Evolutionary conservation across 2,797 vertebrate species (phyloP).

Genomic region (Falco naumanni): DNA sequence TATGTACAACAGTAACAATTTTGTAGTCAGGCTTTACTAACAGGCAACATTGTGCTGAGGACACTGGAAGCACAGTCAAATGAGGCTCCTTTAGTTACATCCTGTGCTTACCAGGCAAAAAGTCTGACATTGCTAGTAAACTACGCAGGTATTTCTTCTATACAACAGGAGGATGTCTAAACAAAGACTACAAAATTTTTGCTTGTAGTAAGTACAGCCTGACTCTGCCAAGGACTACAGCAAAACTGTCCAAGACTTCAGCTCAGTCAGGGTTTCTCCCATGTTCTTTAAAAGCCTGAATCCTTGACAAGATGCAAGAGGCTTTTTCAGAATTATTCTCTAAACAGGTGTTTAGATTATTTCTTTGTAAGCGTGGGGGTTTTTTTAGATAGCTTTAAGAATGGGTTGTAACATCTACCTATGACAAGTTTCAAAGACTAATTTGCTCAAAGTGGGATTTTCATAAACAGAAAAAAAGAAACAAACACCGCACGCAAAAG

Average conservation of each 20-base stretch:
- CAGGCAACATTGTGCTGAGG: background rate
- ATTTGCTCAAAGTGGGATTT: background rate
- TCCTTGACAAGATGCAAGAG: background rate
- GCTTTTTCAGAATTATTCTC: background rate
- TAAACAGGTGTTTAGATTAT: background rate
- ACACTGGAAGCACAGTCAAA: background rate
- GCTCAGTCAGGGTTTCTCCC: background rate
- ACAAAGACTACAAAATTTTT: background rate
- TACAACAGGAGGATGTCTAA: background rate
- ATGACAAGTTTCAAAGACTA: background rate
- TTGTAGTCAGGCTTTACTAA: background rate
- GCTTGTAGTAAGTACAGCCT: background rate
- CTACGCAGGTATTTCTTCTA: background rate
- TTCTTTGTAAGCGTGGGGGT: background rate
- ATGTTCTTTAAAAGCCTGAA: background rate
- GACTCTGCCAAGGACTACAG: background rate
- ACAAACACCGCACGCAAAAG: rapidly evolving
- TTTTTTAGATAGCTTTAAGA: background rate
- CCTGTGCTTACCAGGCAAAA: background rate
- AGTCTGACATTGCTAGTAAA: background rate
- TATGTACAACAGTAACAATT: background rate
- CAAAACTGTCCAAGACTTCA: background rate
- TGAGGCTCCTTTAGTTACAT: background rate
- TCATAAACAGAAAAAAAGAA: background rate
- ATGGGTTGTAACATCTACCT: background rate